These are phyloP conservation scores for Dallia pectoralis DNA, from an alignment of 2,797 vertebrate species.

Conservation along the genomic window DNA sequence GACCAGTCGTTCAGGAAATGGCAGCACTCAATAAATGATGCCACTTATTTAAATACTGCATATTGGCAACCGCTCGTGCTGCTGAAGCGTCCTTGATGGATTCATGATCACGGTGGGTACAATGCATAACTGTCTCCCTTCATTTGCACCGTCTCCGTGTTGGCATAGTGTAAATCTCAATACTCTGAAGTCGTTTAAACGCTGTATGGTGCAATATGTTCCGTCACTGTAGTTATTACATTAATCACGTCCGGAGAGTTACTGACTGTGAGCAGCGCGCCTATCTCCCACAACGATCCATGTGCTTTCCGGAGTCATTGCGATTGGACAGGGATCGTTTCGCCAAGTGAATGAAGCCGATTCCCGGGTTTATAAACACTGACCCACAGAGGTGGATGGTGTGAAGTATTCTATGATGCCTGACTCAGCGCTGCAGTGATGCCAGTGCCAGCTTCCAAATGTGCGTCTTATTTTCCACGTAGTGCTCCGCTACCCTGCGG, in stretches of 20 bases:
- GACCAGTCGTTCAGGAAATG: neutral
- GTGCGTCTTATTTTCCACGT: neutral
- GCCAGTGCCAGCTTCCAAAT: neutral
- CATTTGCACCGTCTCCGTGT: too few species aligned
- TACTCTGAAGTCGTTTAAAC: too few species aligned
- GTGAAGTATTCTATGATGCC: neutral
- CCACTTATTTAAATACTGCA: neutral
- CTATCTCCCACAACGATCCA: too few species aligned
- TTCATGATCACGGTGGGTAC: neutral
- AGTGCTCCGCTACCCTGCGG: neutral
- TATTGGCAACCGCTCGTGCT: neutral
- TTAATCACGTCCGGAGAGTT: too few species aligned
- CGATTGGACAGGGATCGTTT: too few species aligned
- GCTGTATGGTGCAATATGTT: too few species aligned
- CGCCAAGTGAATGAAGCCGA: too few species aligned
- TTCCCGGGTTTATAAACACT: neutral
- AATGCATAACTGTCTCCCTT: too few species aligned
- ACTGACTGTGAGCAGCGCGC: too few species aligned
- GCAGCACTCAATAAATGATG: neutral
- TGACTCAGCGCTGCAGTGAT: neutral
- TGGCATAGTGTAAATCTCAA: too few species aligned
- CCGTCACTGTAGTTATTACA: too few species aligned
- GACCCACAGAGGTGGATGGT: neutral
- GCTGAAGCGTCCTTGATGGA: neutral
- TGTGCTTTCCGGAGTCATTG: too few species aligned